Evolutionary conservation across 1,140 invertebrate genomes (phyloP).

Genomic region (Drosophila quadrilineata): DNA sequence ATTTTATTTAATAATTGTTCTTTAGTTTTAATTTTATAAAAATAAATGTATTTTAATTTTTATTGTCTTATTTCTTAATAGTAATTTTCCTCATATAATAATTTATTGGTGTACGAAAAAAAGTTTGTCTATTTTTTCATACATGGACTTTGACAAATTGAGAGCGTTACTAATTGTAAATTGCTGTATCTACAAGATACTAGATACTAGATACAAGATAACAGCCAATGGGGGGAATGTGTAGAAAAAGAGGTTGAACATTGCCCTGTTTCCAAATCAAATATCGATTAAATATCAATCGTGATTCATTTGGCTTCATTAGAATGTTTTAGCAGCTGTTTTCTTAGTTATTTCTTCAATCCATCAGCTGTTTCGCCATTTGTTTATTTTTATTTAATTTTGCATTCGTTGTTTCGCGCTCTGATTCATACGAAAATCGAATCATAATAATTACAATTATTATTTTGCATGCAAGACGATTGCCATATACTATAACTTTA

Average conservation of each 20-base stretch:
- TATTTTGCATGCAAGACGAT: slow-evolving; percentile 15
- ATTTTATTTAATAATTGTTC: too few relatives aligned
- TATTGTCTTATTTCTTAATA: too few relatives aligned
- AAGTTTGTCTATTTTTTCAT: too few relatives aligned
- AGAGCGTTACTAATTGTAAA: slow-evolving; percentile 69
- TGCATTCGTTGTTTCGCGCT: slow-evolving; percentile 7
- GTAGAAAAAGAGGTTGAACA: not conserved
- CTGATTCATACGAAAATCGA: slow-evolving; percentile 23
- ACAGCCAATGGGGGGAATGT: not conserved
- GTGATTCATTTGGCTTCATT: too few relatives aligned
- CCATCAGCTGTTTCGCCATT: slow-evolving; percentile 25
- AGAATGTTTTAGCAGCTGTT: too few relatives aligned
- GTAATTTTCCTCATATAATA: too few relatives aligned
- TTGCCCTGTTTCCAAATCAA: too few relatives aligned
- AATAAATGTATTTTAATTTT: too few relatives aligned
- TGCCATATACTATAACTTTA: not conserved
- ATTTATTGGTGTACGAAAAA: too few relatives aligned
- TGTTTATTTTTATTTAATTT: not conserved
- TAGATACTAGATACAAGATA: too few relatives aligned
- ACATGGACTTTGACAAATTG: slow-evolving; percentile 24
- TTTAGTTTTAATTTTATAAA: too few relatives aligned
- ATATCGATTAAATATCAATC: too few relatives aligned
- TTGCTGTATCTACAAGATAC: slow-evolving; percentile 26
- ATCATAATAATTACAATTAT: slow-evolving; percentile 3
- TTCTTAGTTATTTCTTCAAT: not conserved